Evolutionary conservation across 2,888 invertebrate genomes (phyloP).

Genomic region (Cylindroiulus punctatus): DNA sequence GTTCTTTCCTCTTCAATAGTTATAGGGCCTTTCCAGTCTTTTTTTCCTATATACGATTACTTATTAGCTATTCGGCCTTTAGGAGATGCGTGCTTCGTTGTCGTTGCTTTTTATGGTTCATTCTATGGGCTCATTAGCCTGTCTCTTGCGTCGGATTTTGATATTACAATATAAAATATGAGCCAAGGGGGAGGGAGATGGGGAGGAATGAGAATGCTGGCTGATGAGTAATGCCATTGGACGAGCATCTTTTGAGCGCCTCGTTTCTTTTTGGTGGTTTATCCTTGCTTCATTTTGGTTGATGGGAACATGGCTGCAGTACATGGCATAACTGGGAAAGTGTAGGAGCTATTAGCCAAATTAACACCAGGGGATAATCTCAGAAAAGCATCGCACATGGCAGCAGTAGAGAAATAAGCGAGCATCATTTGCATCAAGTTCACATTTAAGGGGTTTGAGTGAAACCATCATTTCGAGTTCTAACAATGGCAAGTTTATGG

Average conservation of each 20-base stretch:
- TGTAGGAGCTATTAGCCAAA: constrained; percentile 37
- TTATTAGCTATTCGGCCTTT: constrained; percentile 23
- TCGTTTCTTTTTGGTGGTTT: constrained; percentile 35
- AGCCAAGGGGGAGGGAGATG: neutral
- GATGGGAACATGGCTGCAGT: constrained; percentile 45
- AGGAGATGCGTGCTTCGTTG: neutral
- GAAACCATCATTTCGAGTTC: constrained; percentile 30
- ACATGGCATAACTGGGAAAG: neutral
- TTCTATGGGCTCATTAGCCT: constrained; percentile 32
- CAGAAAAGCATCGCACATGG: constrained; percentile 50
- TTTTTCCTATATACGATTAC: neutral
- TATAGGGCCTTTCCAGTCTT: neutral
- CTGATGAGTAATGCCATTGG: constrained; percentile 26
- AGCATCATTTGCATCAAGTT: constrained; percentile 25
- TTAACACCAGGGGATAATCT: constrained; percentile 46
- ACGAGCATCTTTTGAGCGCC: constrained; percentile 25
- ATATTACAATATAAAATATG: constrained; percentile 32
- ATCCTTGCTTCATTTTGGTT: constrained; percentile 17
- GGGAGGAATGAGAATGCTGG: constrained; percentile 32
- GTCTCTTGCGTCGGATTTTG: constrained; percentile 16
- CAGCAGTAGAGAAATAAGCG: constrained; percentile 47
- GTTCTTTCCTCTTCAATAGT: neutral
- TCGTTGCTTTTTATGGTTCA: constrained; percentile 25
- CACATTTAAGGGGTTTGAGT: constrained; percentile 39
- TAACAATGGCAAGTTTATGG: constrained; percentile 32